phyloP scores from a whole-genome alignment of 2,888 invertebrate species.

The Blastobasis adustella region DNA sequence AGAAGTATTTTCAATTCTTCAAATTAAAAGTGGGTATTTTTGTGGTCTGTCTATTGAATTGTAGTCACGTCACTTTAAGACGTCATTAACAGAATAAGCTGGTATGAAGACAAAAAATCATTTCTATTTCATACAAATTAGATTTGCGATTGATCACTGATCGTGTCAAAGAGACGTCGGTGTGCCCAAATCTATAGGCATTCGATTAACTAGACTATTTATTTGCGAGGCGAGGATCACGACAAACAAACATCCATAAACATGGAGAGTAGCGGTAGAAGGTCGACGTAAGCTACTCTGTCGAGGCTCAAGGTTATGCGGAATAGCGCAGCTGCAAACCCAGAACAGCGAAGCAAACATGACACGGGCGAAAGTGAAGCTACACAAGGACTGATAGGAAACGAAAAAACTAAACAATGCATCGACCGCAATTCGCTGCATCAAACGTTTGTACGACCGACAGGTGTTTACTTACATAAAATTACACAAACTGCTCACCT shows the following conservation, averaged over 20 bases:
- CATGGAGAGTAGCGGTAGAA: slow-evolving; percentile 23
- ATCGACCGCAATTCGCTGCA: slow-evolving; percentile 6
- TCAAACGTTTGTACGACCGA: slow-evolving; percentile 5
- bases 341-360: slow-evolving; percentile 26
- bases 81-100: no score
- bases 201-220: no score
- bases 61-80: no score
- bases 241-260: slow-evolving; percentile 8
- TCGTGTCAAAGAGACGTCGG: no score
- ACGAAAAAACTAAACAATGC: slow-evolving; percentile 19
- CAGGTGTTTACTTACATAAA: slow-evolving; percentile 20
- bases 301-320: slow-evolving; percentile 41
- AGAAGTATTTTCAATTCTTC: no score
- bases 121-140: no score
- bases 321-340: slow-evolving; percentile 6
- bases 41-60: no score
- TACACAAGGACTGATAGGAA: slow-evolving; percentile 15
- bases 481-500: slow-evolving; percentile 37
- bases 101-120: no score
- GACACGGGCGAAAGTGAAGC: slow-evolving; percentile 19
- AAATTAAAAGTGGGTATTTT: no score
- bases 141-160: no score
- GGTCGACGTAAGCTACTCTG: slow-evolving; percentile 40
- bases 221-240: no score
- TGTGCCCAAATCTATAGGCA: no score